Conservation (phyloP, 2,888 invertebrate genomes). For the Campopleginae sp. region DNA sequence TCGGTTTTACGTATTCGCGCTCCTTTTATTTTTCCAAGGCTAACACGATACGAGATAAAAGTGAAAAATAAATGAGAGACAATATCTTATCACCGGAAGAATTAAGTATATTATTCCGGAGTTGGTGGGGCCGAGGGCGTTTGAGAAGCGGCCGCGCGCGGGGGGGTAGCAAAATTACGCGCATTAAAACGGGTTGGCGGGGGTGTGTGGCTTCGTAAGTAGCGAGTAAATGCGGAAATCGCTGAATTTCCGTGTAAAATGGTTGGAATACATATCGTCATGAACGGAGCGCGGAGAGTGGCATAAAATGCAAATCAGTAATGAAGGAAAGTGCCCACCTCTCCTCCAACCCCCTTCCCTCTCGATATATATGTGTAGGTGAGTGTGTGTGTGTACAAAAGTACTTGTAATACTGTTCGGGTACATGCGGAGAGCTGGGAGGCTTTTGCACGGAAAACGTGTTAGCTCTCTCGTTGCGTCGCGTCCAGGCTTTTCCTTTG, state of each 20-base stretch:
- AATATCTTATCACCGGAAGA: slow-evolving; percentile 6
- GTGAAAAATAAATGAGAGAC: background rate
- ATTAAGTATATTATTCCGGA: slow-evolving; percentile 24
- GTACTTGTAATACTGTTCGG: slow-evolving; percentile 35
- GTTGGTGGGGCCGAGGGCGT: slow-evolving; percentile 1
- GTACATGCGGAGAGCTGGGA: slow-evolving; percentile 45
- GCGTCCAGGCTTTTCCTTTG: slow-evolving; percentile 27
- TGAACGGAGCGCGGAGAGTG: slow-evolving; percentile 41
- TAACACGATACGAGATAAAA: slow-evolving; percentile 19
- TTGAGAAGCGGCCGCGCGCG: slow-evolving; percentile 15
- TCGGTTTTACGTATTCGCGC: slow-evolving; percentile 10
- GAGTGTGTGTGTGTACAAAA: slow-evolving; percentile 5
- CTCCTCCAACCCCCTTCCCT: slow-evolving; percentile 10
- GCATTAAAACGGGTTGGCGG: background rate
- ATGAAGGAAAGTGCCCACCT: slow-evolving; percentile 65
- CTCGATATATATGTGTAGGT: slow-evolving; percentile 1
- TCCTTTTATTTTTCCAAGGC: background rate
- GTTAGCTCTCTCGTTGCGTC: slow-evolving; percentile 57
- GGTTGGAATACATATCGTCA: slow-evolving; percentile 59
- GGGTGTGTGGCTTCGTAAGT: slow-evolving; percentile 39
- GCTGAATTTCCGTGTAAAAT: slow-evolving; percentile 62
- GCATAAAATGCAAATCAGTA: slow-evolving; percentile 68
- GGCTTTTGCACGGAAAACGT: slow-evolving; percentile 60
- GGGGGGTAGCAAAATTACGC: slow-evolving; percentile 54
- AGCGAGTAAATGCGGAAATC: slow-evolving; percentile 58